Conservation (phyloP, 2,888 invertebrate species). For the Dynastes grantii region DNA sequence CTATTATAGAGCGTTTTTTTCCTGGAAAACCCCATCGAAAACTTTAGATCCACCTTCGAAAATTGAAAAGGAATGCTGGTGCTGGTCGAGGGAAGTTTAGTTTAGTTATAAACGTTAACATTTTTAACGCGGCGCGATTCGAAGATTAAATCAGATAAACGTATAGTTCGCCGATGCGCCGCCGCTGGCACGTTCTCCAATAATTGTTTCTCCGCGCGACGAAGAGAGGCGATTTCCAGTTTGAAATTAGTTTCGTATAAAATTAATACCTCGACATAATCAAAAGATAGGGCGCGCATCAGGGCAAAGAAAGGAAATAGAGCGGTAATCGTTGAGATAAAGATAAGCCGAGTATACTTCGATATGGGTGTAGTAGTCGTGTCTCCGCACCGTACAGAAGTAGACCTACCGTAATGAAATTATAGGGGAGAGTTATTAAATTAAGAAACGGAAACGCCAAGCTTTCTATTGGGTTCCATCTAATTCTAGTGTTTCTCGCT, state of each 20-base stretch:
- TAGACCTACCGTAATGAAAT: not conserved
- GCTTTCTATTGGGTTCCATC: not conserved
- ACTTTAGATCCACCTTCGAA: not conserved
- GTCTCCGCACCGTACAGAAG: not conserved
- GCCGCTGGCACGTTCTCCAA: conserved; percentile 56
- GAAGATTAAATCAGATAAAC: conserved; percentile 25
- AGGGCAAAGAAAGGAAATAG: not conserved
- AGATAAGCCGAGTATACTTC: not conserved
- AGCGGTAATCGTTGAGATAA: conserved; percentile 3
- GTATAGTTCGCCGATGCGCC: not conserved
- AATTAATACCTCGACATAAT: conserved; percentile 45
- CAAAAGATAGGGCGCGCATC: not conserved
- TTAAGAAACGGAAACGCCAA: conserved; percentile 19
- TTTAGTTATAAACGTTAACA: conserved; percentile 25
- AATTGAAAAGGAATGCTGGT: not conserved
- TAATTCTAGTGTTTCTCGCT: not conserved
- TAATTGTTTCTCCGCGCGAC: conserved; percentile 58
- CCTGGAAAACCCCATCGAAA: not conserved
- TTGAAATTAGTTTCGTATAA: conserved; percentile 53
- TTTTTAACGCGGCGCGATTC: conserved; percentile 22
- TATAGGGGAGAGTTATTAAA: conserved; percentile 11
- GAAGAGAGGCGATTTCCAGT: conserved; percentile 54
- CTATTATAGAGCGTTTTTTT: not conserved
- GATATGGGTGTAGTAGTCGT: not conserved
- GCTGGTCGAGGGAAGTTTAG: not conserved